A percentile compares a stretch with the other conserved stretches of the same genome.
Evolutionary conservation across 23 tunicate genomes (phyloP).

Genomic region (Ascidia mentula): DNA sequence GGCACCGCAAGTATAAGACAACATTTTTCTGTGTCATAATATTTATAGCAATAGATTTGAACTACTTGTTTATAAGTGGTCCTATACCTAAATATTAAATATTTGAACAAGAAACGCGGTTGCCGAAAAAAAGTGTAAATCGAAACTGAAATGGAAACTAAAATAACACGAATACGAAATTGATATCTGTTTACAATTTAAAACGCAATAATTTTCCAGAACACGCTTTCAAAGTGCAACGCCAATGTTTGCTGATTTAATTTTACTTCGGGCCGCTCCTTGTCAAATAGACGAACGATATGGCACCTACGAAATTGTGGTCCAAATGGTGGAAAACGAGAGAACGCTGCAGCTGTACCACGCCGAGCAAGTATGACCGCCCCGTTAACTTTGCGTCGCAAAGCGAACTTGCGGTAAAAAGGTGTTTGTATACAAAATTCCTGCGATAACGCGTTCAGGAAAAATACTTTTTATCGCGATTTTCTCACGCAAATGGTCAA

Average conservation of each 20-base stretch:
- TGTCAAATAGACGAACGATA: conserved; percentile 2
- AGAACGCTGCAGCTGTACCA: neutral
- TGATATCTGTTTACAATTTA: too few species aligned
- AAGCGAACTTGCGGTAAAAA: neutral
- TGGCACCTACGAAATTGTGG: neutral
- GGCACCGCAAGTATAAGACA: too few species aligned
- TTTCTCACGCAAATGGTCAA: too few species aligned
- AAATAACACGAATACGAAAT: too few species aligned
- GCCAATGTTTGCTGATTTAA: neutral
- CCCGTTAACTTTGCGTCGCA: neutral
- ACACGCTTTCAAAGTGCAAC: neutral
- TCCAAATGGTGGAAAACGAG: neutral
- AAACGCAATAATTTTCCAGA: neutral
- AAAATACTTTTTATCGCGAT: neutral
- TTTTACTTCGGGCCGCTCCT: neutral
- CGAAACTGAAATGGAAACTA: too few species aligned
- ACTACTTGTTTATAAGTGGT: too few species aligned
- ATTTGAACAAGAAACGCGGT: too few species aligned
- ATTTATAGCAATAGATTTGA: too few species aligned
- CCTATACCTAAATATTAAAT: too few species aligned
- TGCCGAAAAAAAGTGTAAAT: too few species aligned
- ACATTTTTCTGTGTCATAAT: too few species aligned
- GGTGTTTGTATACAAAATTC: neutral
- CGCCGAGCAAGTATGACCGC: neutral
- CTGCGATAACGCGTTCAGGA: neutral